A percentile compares a stretch with the other conserved stretches of the same genome.
Conservation (phyloP, 2,797 vertebrate genomes). For the Rhabdomys pumilio region DNA sequence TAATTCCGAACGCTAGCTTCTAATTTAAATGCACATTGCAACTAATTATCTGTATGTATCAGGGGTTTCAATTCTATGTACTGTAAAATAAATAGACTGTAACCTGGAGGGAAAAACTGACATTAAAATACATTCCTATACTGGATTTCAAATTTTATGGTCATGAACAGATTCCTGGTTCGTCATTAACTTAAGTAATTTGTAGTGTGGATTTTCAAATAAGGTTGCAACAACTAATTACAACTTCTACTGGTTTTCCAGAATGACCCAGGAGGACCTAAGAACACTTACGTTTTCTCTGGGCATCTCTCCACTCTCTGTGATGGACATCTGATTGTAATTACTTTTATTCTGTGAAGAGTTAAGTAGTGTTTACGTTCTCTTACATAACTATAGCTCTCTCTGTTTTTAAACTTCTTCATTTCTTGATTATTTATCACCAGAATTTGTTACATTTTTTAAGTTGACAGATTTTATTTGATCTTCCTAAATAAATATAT, state of each 20-base stretch:
- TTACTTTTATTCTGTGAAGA: constrained; percentile 45
- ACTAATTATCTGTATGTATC: not conserved
- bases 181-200: not conserved
- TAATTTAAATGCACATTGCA: not conserved
- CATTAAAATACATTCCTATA: not conserved
- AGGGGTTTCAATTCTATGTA: not conserved
- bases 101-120: not conserved
- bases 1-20: not conserved
- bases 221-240: not conserved
- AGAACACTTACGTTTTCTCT: not conserved
- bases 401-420: constrained; percentile 31
- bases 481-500: constrained; percentile 6
- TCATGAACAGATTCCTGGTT: not conserved
- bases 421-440: constrained; percentile 48
- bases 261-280: not conserved
- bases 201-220: not conserved
- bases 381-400: not conserved
- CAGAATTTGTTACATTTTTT: constrained; percentile 41
- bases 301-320: not conserved
- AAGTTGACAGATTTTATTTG: not conserved
- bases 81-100: not conserved
- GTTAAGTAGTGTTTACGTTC: constrained; percentile 45
- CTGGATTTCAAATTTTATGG: not conserved
- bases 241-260: not conserved
- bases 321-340: not conserved